Evolutionary conservation across 2,113 vertebrate genomes (phyloP).

Genomic region (Otis tarda): DNA sequence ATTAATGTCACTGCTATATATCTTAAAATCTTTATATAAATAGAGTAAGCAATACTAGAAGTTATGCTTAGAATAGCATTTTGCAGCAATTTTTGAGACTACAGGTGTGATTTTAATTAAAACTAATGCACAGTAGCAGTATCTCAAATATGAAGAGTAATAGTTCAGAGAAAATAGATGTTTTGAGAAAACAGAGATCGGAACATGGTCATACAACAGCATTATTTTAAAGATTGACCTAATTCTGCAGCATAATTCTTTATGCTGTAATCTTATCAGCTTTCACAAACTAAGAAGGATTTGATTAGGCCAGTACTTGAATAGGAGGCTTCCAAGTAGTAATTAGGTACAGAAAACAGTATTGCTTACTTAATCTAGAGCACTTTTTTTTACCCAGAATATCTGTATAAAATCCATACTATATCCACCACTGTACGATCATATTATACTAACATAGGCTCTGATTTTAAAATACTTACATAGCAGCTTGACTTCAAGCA

Average conservation of each 20-base stretch:
- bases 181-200: neutral
- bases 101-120: neutral
- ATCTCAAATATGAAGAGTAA: neutral
- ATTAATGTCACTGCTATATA: neutral
- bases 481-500: neutral
- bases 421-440: neutral
- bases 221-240: constrained; percentile 39
- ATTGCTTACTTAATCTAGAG: neutral
- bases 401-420: neutral
- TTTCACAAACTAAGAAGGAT: constrained; percentile 52
- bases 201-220: neutral
- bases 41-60: neutral
- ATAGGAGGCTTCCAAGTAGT: constrained; percentile 14
- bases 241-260: constrained; percentile 39
- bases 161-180: neutral
- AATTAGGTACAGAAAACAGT: neutral
- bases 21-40: neutral
- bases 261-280: constrained; percentile 42
- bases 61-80: neutral
- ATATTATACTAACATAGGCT: neutral
- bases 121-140: neutral
- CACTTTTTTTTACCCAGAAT: neutral
- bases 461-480: neutral
- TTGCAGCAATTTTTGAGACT: neutral
- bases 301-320: neutral